Evolutionary conservation across 2,113 vertebrate genomes (phyloP), one percentile per base, ranked within the genome.

Genomic region (Lagopus leucura): DNA sequence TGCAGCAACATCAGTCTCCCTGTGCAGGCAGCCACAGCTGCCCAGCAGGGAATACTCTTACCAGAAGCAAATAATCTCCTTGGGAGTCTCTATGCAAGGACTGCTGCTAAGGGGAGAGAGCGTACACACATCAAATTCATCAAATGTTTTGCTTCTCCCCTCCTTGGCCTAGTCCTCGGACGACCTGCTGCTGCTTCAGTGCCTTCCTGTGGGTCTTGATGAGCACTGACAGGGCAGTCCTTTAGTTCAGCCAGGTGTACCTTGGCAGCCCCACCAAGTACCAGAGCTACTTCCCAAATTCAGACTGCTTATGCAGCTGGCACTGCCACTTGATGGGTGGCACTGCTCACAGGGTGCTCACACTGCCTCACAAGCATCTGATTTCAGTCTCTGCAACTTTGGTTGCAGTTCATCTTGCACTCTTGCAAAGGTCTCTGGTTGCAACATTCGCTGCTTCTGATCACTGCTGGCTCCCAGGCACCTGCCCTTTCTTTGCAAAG

Each of bases 21-120:
- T 0, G 1, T 66, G 73, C 84, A 36, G 0, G 1, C 71, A 72
- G 61, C 50, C 72, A 77, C 92, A 94, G 91, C 94, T 89, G 92
- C 67, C 92, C 28, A 0, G 34, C 32, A 0, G 0, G 4, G 88
- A 95, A 92, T 92, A 85, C 32, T 95, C 89, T 42, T 91, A 70
- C 86, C 95, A 94, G 70, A 75, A 93, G 86, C 64, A 95, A 38
- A 20, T 85, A 87, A 96, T 90, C 90, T 94, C 90, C 82, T 60
- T 30, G 72, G 70, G 67, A 96, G 83, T 80, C 77, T 80, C 69
- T 64, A 43, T 5, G 1, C 61, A 79, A 67, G 20, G 50, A 61
- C 60, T 77, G 3, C 10, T 70, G 87, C 81, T 1, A 5, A 61
- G 57, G 19, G 65, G 67, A 66, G 54, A 84, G 71, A 87, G 57